Conservation (phyloP, 1,140 invertebrate species). For the Heterodera carotae region DNA sequence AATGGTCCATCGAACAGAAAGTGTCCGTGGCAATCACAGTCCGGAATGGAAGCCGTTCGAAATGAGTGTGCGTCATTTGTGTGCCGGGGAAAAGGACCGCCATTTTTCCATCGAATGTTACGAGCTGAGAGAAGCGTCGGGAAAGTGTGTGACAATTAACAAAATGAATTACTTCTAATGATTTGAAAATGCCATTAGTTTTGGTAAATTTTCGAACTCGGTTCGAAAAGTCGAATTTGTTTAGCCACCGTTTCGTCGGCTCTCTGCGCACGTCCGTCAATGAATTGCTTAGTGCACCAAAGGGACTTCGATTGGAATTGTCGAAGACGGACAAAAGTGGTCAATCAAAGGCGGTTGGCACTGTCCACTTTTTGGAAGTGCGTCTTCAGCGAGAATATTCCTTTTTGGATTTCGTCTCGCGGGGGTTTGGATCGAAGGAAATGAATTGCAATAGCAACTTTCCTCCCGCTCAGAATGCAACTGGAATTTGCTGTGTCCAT, state of each 20-base stretch:
- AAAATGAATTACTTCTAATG: constrained; percentile 27
- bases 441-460: neutral
- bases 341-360: constrained; percentile 45
- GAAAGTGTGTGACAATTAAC: constrained; percentile 27
- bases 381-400: constrained; percentile 42
- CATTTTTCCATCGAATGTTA: constrained; percentile 49
- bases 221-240: constrained; percentile 9
- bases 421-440: constrained; percentile 40
- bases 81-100: constrained; percentile 70
- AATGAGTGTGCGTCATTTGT: constrained; percentile 69
- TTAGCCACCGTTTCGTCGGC: constrained; percentile 42
- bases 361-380: constrained; percentile 43
- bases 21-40: constrained; percentile 69
- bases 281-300: constrained; percentile 22
- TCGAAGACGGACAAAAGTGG: constrained; percentile 58
- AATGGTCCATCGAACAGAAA: constrained; percentile 70
- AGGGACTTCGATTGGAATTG: constrained; percentile 10
- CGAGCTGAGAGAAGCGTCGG: constrained; percentile 31
- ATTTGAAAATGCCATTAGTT: neutral
- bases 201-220: neutral
- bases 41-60: constrained; percentile 71
- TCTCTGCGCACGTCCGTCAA: constrained; percentile 22
- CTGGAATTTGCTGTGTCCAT: constrained; percentile 73
- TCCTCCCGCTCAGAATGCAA: constrained; percentile 65
- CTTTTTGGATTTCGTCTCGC: constrained; percentile 56